Evolutionary conservation across 1,140 invertebrate genomes (phyloP), one percentile per base, ranked within the genome.

Genomic region (Brachionus paranguensis): DNA sequence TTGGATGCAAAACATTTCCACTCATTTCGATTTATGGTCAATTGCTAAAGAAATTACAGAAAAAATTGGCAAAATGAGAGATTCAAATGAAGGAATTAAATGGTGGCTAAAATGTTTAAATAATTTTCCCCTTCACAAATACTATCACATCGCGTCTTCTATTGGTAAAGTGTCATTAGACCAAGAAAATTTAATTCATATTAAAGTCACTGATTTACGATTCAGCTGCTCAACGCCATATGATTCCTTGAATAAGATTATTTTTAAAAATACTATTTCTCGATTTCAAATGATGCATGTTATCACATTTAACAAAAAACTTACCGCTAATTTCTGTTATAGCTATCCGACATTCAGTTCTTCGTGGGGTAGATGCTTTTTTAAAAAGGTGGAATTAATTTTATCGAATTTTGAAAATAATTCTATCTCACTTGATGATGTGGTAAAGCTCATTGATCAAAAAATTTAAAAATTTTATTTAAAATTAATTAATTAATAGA

Each of bases 101-200:
- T 68, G 65, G 65, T 68, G 65, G 65, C n/a, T 68, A 24, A 68
- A 68, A 68, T 33, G 20, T 68, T 68, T 68, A 68, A 37, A 68
- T 24, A 41, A 68, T 68, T 68, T 68, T 68, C 27, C 27, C 1
- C 33, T 68, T 33, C 65, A 29, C 5, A 68, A 29, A 68, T 41
- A 68, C 41, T 11, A 33, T n/a, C 33, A 33, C n/a, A 6, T 33
- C 14, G 65, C 65, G 4, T 68, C 65, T 33, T 68, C 65, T 14
- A 14, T 68, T 33, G 65, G 65, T 24, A 68, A 68, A 41, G 27
- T 68, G 3, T 68, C 65, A 68, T 33, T 68, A 12, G 29, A 29
- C 20, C 11, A 68, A n/a, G 65, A 68, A 68, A 68, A 68, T 33
- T 41, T 68, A n/a, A 68, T 6, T 3, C 3, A 33, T n/a, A 33